Evolutionary conservation across 2,797 vertebrate species (phyloP).

Genomic region (Gephyroberyx darwinii): DNA sequence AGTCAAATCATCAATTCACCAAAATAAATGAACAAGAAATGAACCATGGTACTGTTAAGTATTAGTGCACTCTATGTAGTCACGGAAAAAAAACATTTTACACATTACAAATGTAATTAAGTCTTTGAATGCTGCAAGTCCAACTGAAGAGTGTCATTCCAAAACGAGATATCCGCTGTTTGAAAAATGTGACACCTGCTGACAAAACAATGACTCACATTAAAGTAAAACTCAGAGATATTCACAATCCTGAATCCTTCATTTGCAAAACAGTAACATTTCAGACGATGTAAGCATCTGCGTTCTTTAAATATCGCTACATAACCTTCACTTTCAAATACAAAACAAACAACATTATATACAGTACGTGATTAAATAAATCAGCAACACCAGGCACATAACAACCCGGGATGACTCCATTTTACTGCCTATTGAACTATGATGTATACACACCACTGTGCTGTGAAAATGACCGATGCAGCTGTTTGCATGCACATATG

Average conservation of each 20-base stretch:
- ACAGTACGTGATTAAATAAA: not conserved
- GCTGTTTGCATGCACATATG: constrained; percentile 5
- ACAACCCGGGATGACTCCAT: constrained; percentile 26
- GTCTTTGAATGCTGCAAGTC: too few relatives aligned
- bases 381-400: constrained; percentile 10
- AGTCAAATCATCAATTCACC: too few relatives aligned
- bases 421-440: constrained; percentile 49
- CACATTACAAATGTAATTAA: too few relatives aligned
- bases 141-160: too few relatives aligned
- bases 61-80: too few relatives aligned
- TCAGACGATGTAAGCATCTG: not conserved
- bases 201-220: not conserved
- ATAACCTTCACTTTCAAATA: constrained; percentile 35
- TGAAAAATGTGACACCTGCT: too few relatives aligned
- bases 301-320: not conserved
- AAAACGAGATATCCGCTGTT: too few relatives aligned
- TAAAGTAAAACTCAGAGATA: not conserved
- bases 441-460: constrained; percentile 34
- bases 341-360: constrained; percentile 21
- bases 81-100: too few relatives aligned
- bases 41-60: too few relatives aligned
- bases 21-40: too few relatives aligned
- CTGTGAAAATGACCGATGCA: constrained; percentile 36
- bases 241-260: not conserved
- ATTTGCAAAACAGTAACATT: not conserved